Conservation (phyloP, 2,113 vertebrate species). For the Psilopogon haemacephalus region DNA sequence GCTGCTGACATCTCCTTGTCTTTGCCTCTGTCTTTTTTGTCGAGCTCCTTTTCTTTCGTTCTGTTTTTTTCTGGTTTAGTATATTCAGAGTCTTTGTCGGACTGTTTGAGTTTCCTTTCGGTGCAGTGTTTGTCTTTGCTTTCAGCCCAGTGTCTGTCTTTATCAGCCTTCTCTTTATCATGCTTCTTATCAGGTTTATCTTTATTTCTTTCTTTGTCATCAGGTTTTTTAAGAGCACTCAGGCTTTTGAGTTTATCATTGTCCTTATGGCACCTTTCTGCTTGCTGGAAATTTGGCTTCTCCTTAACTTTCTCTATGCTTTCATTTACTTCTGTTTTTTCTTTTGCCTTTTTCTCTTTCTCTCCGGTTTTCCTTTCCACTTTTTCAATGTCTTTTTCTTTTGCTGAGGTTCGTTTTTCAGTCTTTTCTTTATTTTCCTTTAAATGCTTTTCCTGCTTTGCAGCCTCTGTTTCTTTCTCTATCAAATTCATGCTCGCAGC, state of each 20-base stretch:
- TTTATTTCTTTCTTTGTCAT: slow-evolving; percentile 89
- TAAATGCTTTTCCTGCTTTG: slow-evolving; percentile 81
- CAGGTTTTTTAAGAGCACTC: slow-evolving; percentile 80
- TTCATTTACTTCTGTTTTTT: slow-evolving; percentile 85
- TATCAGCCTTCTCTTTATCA: slow-evolving; percentile 87
- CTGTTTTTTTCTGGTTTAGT: slow-evolving; percentile 84
- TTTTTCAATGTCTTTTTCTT: slow-evolving; percentile 89
- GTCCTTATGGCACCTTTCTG: slow-evolving; percentile 89
- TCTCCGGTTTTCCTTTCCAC: slow-evolving; percentile 86
- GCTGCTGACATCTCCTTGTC: slow-evolving; percentile 70
- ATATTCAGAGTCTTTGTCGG: slow-evolving; percentile 84
- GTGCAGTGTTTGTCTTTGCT: slow-evolving; percentile 83
- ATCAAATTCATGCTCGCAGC: not conserved
- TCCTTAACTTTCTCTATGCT: slow-evolving; percentile 84
- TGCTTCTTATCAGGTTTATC: slow-evolving; percentile 89
- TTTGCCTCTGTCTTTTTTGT: slow-evolving; percentile 86
- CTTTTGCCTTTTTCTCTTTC: slow-evolving; percentile 90
- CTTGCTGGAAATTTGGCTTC: slow-evolving; percentile 74
- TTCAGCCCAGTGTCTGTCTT: slow-evolving; percentile 82
- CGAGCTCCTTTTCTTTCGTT: slow-evolving; percentile 86
- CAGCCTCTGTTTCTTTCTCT: slow-evolving; percentile 82
- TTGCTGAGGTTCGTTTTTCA: slow-evolving; percentile 83
- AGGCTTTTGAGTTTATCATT: slow-evolving; percentile 85
- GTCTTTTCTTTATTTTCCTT: slow-evolving; percentile 83
- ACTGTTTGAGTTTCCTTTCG: slow-evolving; percentile 85